Evolutionary conservation across 30 jellyfish, hydroid and myxozoan species (phyloP), one percentile per base, ranked within the genome.

Genomic region (Sanderia malayensis): DNA sequence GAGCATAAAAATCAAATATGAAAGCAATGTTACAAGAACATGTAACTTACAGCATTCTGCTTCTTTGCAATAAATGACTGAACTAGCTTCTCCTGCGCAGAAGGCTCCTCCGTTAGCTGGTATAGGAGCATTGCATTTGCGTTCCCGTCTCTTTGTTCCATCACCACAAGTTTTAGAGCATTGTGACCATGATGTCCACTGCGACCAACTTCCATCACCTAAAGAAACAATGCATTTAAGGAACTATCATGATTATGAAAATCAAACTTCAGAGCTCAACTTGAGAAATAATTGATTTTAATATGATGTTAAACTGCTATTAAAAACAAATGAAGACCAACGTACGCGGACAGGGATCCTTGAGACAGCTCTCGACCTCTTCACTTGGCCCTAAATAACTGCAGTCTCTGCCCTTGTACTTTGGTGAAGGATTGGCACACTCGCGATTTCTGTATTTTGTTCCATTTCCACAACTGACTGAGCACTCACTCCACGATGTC

Each of bases 81-180:
- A 89, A 27, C 80, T 77, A 22, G 79, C 90, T 65, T 70, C 74
- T 22, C 94, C 95, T 63, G 79, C 83, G 67, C 97, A 90, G 46
- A 3, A 67, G 27, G 74, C 61, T 4, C 95, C 97, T 41, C 97
- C 97, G 73, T 83, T 68, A 1, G 85, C 77, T 0, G 97, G 95
- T 2, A 88, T 71, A 0, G 97, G 97, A 21, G 83, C 63, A 60
- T 83, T 58, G 63, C 97, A 90, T 28, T 46, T 55, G 33, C 97
- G 84, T 26, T 70, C 58, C 29, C 97, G 68, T 26, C 69, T 34
- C 28, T 28, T 58, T 19, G 58, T 63, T 10, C 97, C 97, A 52
- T 90, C 95, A 17, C 97, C 97, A 67, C 97, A 90, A 0, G 95
- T 59, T 32, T 85, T 92, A 18, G 97, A 82, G 73, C 97, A 90